These are phyloP conservation scores for Caenorhabditis angaria DNA, from an alignment of 2,888 invertebrate genomes.

Conservation along the genomic window DNA sequence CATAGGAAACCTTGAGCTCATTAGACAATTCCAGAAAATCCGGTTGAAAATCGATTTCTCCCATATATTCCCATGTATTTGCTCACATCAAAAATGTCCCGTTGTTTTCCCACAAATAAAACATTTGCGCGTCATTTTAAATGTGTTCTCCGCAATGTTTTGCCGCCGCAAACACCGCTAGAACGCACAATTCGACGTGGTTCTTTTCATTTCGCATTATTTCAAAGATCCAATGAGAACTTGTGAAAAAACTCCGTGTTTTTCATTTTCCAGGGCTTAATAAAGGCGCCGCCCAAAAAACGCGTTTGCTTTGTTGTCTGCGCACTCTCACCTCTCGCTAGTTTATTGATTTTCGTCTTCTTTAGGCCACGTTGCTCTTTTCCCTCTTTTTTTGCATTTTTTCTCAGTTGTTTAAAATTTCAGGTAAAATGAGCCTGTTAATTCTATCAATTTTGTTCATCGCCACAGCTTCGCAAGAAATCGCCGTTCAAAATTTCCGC, in stretches of 20 bases:
- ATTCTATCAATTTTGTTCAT: conserved; percentile 1
- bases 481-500: conserved; percentile 80
- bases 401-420: background rate
- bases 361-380: conserved; percentile 9
- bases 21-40: no score
- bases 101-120: background rate
- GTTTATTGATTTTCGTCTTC: conserved; percentile 4
- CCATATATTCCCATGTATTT: background rate
- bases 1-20: no score
- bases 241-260: background rate
- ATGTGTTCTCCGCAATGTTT: background rate
- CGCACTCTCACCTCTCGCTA: background rate
- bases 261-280: background rate
- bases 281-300: background rate
- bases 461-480: conserved; percentile 44
- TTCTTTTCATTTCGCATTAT: conserved; percentile 2
- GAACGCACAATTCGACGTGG: conserved; percentile 19
- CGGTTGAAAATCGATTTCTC: no score
- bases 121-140: conserved; percentile 10
- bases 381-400: background rate
- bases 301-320: background rate
- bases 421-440: conserved; percentile 18
- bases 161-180: conserved; percentile 1
- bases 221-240: background rate
- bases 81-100: no score